A percentile compares a stretch with the other conserved stretches of the same genome.
phyloP scores from a whole-genome alignment of 2,888 invertebrate genomes.

The Danaus chrysippus region DNA sequence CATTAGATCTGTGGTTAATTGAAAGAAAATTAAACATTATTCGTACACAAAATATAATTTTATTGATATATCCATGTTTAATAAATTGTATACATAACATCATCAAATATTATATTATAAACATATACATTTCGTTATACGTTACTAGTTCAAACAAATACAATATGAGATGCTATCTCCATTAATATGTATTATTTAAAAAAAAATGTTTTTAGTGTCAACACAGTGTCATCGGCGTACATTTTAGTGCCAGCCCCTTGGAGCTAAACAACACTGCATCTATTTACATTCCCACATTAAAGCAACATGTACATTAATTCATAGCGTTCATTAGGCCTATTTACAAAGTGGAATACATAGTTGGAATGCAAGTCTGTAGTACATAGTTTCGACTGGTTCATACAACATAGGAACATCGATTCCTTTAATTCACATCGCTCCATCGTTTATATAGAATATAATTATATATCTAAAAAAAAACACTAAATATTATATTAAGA shows the following conservation, averaged over 20 bases:
- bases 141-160: slow-evolving; percentile 77
- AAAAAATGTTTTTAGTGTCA: slow-evolving; percentile 59
- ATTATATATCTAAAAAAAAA: slow-evolving; percentile 70
- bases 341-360: slow-evolving; percentile 73
- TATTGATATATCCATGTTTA: slow-evolving; percentile 80
- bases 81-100: slow-evolving; percentile 80
- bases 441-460: slow-evolving; percentile 44
- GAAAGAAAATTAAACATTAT: slow-evolving; percentile 66
- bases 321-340: slow-evolving; percentile 74
- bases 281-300: slow-evolving; percentile 71
- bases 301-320: slow-evolving; percentile 71
- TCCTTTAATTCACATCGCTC: slow-evolving; percentile 57
- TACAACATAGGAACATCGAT: slow-evolving; percentile 70
- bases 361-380: slow-evolving; percentile 74
- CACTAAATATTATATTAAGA: slow-evolving; percentile 71
- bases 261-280: slow-evolving; percentile 62
- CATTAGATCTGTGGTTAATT: slow-evolving; percentile 15
- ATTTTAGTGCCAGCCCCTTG: slow-evolving; percentile 45
- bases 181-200: slow-evolving; percentile 64
- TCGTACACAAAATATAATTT: slow-evolving; percentile 80
- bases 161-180: slow-evolving; percentile 78
- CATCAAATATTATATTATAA: slow-evolving; percentile 79
- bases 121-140: slow-evolving; percentile 79
- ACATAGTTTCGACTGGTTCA: slow-evolving; percentile 59
- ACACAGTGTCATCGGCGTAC: slow-evolving; percentile 47